Conservation (phyloP, 2,113 vertebrate species). For the Pelodiscus sinensis region DNA sequence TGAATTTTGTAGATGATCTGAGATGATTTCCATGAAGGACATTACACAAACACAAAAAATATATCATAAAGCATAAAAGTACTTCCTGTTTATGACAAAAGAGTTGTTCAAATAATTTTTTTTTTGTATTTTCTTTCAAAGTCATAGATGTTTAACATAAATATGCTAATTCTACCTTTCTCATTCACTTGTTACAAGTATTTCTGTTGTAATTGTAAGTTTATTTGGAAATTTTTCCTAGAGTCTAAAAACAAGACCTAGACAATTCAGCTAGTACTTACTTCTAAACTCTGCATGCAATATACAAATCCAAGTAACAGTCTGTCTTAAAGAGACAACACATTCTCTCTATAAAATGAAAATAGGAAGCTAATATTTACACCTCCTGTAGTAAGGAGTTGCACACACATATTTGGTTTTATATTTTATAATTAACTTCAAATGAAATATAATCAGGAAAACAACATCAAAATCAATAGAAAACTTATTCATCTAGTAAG, state of each 20-base stretch:
- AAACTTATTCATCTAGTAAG: background rate
- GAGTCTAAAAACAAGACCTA: background rate
- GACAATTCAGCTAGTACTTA: background rate
- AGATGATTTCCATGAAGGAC: background rate
- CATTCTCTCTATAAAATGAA: background rate
- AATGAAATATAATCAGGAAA: conserved; percentile 5
- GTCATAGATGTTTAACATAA: background rate
- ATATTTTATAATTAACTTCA: background rate
- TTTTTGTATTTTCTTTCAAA: background rate
- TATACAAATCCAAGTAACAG: background rate
- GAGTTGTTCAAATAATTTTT: background rate
- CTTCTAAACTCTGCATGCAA: background rate
- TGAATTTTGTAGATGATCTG: background rate
- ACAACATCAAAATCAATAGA: background rate
- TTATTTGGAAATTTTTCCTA: background rate
- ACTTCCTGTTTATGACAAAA: background rate
- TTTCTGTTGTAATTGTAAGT: background rate
- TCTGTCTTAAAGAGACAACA: background rate
- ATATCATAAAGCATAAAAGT: fast-evolving
- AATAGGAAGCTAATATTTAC: background rate
- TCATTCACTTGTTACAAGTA: background rate
- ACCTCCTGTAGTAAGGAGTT: background rate
- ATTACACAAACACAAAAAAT: background rate
- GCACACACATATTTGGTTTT: background rate
- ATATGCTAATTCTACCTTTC: background rate